These are phyloP conservation scores for Apis dorsata DNA, from an alignment of 1,140 invertebrate genomes.

Conservation along the genomic window DNA sequence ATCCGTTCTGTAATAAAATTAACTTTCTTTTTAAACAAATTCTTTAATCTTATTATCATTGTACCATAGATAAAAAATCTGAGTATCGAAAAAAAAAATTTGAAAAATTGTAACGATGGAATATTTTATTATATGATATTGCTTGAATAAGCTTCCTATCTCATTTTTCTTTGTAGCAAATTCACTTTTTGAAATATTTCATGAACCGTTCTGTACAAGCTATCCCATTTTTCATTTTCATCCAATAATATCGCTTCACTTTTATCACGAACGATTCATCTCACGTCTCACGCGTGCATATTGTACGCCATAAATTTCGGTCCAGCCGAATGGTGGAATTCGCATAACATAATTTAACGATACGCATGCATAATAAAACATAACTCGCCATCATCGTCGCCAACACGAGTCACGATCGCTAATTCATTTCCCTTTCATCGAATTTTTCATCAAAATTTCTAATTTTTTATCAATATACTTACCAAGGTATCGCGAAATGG, in stretches of 20 bases:
- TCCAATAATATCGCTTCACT: not conserved
- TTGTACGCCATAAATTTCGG: not conserved
- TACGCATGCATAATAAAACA: not conserved
- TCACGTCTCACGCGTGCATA: too few relatives aligned
- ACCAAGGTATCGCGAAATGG: conserved; percentile 20
- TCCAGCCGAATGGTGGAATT: not conserved
- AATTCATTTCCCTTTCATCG: not conserved
- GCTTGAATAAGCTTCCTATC: too few relatives aligned
- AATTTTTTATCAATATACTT: not conserved
- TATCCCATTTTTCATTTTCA: not conserved
- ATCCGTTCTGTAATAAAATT: not conserved
- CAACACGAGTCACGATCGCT: not conserved
- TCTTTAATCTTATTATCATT: not conserved
- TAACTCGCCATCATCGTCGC: not conserved
- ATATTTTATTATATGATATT: too few relatives aligned
- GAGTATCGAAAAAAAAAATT: too few relatives aligned
- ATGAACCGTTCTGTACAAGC: too few relatives aligned
- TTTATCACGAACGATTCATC: not conserved
- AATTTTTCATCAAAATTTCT: not conserved
- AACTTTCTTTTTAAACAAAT: not conserved
- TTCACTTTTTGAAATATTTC: too few relatives aligned
- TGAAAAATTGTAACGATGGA: too few relatives aligned
- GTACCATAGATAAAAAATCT: too few relatives aligned
- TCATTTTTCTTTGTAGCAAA: too few relatives aligned
- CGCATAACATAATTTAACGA: not conserved